A percentile compares a stretch with the other conserved stretches of the same genome.
phyloP scores from a whole-genome alignment of 2,113 vertebrate species.

The Chionis minor region DNA sequence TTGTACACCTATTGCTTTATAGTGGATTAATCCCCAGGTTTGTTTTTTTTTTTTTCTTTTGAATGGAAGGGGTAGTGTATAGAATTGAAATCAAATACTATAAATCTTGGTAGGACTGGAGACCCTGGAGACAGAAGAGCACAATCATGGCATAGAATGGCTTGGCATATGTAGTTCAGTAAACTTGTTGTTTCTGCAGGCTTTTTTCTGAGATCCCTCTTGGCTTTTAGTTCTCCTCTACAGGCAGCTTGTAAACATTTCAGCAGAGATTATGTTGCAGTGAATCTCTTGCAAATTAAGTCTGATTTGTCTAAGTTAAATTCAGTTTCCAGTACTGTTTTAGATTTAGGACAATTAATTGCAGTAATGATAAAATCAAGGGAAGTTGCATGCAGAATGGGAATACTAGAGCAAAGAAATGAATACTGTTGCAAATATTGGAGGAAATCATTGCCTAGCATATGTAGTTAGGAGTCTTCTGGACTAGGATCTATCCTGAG shows the following conservation, averaged over 20 bases:
- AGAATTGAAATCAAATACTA: neutral
- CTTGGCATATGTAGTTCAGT: neutral
- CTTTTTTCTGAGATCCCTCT: neutral
- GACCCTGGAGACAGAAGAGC: neutral
- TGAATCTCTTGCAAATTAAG: neutral
- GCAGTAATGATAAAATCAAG: neutral
- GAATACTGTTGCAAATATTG: neutral
- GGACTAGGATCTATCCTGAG: neutral
- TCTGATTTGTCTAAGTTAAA: neutral
- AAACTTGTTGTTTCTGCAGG: neutral
- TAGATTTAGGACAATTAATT: conserved; percentile 12
- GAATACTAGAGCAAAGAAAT: neutral
- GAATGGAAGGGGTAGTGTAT: neutral
- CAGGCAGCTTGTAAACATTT: neutral
- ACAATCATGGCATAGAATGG: rapidly evolving
- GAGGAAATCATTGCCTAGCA: neutral
- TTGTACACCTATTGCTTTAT: neutral
- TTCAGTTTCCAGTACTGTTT: neutral
- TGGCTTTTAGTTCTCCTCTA: neutral
- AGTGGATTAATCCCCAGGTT: neutral
- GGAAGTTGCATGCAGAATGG: neutral
- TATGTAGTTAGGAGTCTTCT: neutral
- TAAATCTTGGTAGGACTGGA: neutral
- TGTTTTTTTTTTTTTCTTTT: neutral
- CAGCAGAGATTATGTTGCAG: neutral